A percentile compares a stretch with the other conserved stretches of the same genome.
Conservation (phyloP, 2,113 vertebrate genomes). For the Nerophis lumbriciformis region DNA sequence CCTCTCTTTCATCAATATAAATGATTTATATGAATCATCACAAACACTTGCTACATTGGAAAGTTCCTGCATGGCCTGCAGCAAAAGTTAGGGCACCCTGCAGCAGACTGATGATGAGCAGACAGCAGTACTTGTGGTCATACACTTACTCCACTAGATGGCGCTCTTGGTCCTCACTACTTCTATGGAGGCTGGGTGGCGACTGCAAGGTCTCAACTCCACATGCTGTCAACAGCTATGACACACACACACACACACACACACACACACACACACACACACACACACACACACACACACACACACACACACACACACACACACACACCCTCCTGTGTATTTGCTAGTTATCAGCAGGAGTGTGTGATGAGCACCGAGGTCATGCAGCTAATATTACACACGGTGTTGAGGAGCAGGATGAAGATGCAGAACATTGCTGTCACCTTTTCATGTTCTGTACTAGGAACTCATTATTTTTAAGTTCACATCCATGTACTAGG, state of each 20-base stretch:
- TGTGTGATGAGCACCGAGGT: conserved; percentile 14
- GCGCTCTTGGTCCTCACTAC: conserved; percentile 32
- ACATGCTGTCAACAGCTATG: conserved; percentile 18
- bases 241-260: not conserved
- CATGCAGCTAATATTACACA: conserved; percentile 17
- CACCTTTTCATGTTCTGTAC: too few relatives aligned
- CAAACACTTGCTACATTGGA: too few relatives aligned
- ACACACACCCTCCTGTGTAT: not conserved
- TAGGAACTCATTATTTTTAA: too few relatives aligned
- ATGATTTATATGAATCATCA: too few relatives aligned
- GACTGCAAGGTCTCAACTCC: conserved; percentile 36
- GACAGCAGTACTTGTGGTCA: not conserved
- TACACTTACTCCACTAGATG: conserved; percentile 44
- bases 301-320: not conserved
- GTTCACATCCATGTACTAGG: too few relatives aligned
- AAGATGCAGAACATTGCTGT: not conserved
- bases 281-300: not conserved
- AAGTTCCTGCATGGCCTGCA: too few relatives aligned
- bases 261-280: not conserved
- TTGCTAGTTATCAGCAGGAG: conserved; percentile 1
- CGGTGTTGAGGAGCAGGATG: not conserved
- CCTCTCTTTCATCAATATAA: too few relatives aligned
- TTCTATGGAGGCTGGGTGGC: not conserved
- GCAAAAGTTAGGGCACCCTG: not conserved
- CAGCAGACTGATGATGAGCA: not conserved